Evolutionary conservation across 2,113 vertebrate genomes (phyloP).

Genomic region (Hystrix brachyura): DNA sequence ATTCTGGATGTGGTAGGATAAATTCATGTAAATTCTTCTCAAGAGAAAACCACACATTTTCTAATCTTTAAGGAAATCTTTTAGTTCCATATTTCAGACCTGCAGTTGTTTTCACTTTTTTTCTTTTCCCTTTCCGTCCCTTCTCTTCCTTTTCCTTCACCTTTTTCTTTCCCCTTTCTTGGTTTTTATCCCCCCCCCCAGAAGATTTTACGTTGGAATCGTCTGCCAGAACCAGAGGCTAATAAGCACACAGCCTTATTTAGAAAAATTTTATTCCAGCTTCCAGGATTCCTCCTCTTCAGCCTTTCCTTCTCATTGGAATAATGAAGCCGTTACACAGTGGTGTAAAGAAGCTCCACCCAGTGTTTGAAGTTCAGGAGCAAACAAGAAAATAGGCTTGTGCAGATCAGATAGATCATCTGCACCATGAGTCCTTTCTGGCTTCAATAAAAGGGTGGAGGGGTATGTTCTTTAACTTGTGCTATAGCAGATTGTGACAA

Average conservation of each 20-base stretch:
- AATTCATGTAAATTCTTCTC: not conserved
- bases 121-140: not conserved
- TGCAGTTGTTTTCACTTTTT: slow-evolving; percentile 41
- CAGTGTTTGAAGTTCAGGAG: not conserved
- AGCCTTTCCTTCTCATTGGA: slow-evolving; percentile 7
- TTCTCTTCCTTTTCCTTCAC: not conserved
- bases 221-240: slow-evolving; percentile 43
- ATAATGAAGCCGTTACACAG: slow-evolving; percentile 20
- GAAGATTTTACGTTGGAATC: slow-evolving; percentile 52
- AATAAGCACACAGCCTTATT: not conserved
- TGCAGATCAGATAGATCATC: not conserved
- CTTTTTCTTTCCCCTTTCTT: no score
- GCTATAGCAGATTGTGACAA: not conserved
- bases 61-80: slow-evolving; percentile 38
- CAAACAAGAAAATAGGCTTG: not conserved
- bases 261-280: slow-evolving; percentile 53
- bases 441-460: not conserved
- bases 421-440: not conserved
- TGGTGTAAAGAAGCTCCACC: slow-evolving; percentile 23
- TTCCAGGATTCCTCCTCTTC: slow-evolving; percentile 51
- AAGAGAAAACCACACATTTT: slow-evolving; percentile 23
- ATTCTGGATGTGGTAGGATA: not conserved
- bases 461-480: not conserved
- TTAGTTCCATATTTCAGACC: not conserved
- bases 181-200: not conserved